A percentile compares a stretch with the other conserved stretches of the same genome.
These are phyloP conservation scores for Proctacanthus coquilletti DNA, from an alignment of 1,140 invertebrate species.

Conservation along the genomic window DNA sequence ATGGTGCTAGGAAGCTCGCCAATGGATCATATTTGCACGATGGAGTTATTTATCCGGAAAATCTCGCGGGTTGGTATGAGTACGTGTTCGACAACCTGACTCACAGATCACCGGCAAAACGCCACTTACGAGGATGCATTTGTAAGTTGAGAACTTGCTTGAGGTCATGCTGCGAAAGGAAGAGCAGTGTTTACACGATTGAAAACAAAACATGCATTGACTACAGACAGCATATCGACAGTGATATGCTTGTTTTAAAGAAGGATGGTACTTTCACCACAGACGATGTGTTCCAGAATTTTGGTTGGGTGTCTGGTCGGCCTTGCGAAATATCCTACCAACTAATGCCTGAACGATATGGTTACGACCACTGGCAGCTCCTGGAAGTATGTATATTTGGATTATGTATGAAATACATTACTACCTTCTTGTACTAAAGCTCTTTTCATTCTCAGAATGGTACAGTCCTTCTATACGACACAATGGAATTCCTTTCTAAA, in stretches of 20 bases:
- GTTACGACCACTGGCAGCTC: slow-evolving; percentile 15
- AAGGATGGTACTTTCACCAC: slow-evolving; percentile 6
- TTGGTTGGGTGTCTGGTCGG: slow-evolving; percentile 20
- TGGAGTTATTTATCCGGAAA: slow-evolving; percentile 15
- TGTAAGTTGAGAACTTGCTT: slow-evolving; percentile 24
- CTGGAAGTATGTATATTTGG: slow-evolving; percentile 16
- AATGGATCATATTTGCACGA: slow-evolving; percentile 22
- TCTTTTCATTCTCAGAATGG: slow-evolving; percentile 19
- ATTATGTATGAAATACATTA: too few relatives aligned
- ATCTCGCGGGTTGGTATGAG: slow-evolving; percentile 18
- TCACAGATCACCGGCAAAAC: slow-evolving; percentile 13
- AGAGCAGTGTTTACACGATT: too few relatives aligned
- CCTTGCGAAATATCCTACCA: slow-evolving; percentile 21
- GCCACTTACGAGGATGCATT: slow-evolving; percentile 19
- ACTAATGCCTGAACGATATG: slow-evolving; percentile 12
- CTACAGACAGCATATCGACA: neutral
- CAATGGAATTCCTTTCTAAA: slow-evolving; percentile 12
- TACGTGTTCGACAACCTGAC: slow-evolving; percentile 18
- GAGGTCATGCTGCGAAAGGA: slow-evolving; percentile 26
- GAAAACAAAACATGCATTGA: too few relatives aligned
- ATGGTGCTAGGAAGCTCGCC: slow-evolving; percentile 9
- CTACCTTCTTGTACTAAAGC: too few relatives aligned
- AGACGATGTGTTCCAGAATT: slow-evolving; percentile 18
- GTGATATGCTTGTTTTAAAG: neutral
- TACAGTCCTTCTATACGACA: slow-evolving; percentile 15